Percentiles rank a stretch among this genome's conserved stretches.
These are phyloP conservation scores for Neodontobutis hainanensis DNA, from an alignment of 2,113 vertebrate genomes.

Conservation along the genomic window DNA sequence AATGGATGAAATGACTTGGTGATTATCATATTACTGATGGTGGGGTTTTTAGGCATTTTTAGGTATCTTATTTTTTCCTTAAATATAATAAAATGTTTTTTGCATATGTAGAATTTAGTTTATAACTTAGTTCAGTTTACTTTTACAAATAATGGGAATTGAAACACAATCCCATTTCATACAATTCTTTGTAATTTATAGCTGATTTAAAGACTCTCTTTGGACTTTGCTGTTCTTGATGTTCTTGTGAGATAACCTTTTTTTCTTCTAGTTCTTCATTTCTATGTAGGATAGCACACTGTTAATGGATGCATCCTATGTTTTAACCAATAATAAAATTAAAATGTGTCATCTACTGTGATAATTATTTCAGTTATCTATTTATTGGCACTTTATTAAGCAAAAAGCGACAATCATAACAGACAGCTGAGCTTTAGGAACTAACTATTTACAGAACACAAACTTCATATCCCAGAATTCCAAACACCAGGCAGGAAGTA, in stretches of 20 bases:
- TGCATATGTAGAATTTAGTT: conserved; percentile 3
- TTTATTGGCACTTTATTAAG: not conserved
- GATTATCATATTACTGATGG: conserved; percentile 26
- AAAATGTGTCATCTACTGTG: not conserved
- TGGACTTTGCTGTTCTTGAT: not conserved
- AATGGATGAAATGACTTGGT: conserved; percentile 21
- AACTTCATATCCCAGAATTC: conserved; percentile 83
- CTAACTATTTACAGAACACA: not conserved
- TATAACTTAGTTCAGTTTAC: not conserved
- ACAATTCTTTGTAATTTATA: conserved; percentile 31
- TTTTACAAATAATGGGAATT: conserved; percentile 14
- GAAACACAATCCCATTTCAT: conserved; percentile 20
- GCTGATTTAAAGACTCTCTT: not conserved
- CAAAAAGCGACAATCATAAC: not conserved
- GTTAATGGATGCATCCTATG: not conserved
- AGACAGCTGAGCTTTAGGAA: not conserved
- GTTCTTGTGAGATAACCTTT: conserved; percentile 17
- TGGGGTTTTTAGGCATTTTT: conserved; percentile 27
- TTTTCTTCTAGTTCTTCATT: conserved; percentile 3
- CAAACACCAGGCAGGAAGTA: conserved; percentile 72
- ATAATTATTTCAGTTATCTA: not conserved
- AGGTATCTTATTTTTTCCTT: too few relatives aligned
- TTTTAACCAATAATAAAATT: conserved; percentile 23
- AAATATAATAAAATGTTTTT: not conserved
- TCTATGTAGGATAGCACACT: not conserved